phyloP scores from a whole-genome alignment of 2,797 vertebrate genomes.

The Enteromius afrohamiltoni region DNA sequence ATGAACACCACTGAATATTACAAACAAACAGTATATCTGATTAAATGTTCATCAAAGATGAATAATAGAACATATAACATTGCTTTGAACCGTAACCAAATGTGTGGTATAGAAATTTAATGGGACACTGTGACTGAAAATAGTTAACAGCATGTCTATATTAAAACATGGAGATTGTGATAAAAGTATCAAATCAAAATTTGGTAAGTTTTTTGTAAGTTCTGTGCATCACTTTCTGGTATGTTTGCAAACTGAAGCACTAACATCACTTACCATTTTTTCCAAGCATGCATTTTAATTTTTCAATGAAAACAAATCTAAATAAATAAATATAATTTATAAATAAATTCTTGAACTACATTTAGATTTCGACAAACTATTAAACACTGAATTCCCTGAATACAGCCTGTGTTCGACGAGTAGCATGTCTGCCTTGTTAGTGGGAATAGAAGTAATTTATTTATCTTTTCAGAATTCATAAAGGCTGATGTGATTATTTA shows the following conservation, averaged over 20 bases:
- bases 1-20: not conserved
- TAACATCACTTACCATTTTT: not conserved
- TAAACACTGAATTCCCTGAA: not conserved
- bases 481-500: constrained; percentile 62
- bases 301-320: too few species aligned
- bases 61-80: constrained; percentile 7
- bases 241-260: not conserved
- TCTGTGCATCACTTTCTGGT: not conserved
- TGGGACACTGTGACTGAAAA: not conserved
- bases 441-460: not conserved
- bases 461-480: constrained; percentile 41
- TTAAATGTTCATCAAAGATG: not conserved
- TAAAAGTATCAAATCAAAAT: not conserved
- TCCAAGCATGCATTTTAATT: not conserved
- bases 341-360: too few species aligned
- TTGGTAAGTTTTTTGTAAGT: not conserved
- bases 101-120: not conserved
- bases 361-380: not conserved
- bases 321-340: too few species aligned
- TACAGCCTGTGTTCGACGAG: not conserved
- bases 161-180: not conserved
- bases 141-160: not conserved
- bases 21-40: not conserved
- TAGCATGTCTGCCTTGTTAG: not conserved
- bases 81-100: not conserved